These are phyloP conservation scores for Neogobius melanostomus DNA, from an alignment of 2,113 vertebrate species.

Conservation along the genomic window DNA sequence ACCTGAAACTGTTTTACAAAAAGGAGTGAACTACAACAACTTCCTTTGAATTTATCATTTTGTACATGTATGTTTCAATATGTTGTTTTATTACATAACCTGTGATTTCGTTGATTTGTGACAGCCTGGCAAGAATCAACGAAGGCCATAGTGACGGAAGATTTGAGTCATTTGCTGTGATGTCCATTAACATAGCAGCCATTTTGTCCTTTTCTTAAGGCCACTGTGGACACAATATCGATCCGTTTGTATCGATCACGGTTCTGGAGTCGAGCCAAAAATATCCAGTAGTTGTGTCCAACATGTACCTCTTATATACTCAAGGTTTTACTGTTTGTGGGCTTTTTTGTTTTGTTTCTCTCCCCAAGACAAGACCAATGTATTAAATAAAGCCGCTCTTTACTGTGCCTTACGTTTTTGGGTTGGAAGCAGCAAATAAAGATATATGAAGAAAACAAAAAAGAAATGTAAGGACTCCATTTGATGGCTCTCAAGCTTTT, in stretches of 20 bases:
- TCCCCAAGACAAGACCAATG: background rate
- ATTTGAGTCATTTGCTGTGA: slow-evolving; percentile 2
- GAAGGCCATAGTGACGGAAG: background rate
- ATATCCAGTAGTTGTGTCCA: slow-evolving; percentile 19
- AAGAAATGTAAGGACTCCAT: background rate
- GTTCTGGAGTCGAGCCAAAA: slow-evolving; percentile 21
- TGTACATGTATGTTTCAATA: no score
- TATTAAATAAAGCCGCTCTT: background rate
- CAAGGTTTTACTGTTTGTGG: background rate
- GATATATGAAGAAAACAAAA: background rate
- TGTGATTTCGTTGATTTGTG: background rate
- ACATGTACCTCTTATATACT: background rate
- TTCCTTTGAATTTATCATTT: no score
- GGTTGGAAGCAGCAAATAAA: background rate
- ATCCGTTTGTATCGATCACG: slow-evolving; percentile 33
- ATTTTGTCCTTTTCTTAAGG: slow-evolving; percentile 19
- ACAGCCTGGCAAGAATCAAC: background rate
- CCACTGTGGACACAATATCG: slow-evolving; percentile 21
- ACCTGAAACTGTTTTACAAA: no score
- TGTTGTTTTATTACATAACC: no score
- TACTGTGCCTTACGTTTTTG: background rate
- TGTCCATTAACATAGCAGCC: slow-evolving; percentile 8
- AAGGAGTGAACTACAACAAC: no score
- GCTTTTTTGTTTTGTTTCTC: background rate
- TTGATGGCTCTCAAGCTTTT: background rate